Conservation (phyloP, 2,113 vertebrate species). For the Melanerpes aurifrons region DNA sequence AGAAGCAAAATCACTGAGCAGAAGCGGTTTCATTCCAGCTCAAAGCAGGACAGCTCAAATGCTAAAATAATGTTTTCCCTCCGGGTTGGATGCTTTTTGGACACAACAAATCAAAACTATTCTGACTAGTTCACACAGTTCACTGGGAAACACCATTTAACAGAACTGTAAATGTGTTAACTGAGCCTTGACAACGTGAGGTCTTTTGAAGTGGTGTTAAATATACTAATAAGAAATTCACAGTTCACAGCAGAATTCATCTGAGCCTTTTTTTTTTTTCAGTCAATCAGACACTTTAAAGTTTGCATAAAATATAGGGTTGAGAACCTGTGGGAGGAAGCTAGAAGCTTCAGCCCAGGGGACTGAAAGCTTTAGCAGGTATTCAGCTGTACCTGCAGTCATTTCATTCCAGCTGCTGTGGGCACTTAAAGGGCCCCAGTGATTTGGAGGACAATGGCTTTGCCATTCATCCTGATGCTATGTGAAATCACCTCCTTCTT, state of each 20-base stretch:
- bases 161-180: neutral
- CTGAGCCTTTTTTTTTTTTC: neutral
- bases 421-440: neutral
- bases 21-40: neutral
- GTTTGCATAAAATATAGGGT: neutral
- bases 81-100: neutral
- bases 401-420: neutral
- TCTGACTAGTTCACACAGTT: neutral
- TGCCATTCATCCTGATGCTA: rapidly evolving
- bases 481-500: rapidly evolving
- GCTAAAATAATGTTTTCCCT: neutral
- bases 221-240: neutral
- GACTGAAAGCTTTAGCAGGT: neutral
- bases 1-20: neutral
- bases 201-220: neutral
- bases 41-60: neutral
- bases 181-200: neutral
- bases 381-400: neutral
- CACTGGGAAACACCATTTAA: neutral
- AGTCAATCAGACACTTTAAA: neutral
- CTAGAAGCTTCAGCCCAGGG: neutral
- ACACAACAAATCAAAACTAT: neutral
- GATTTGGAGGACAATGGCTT: neutral
- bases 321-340: neutral
- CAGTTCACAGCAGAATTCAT: neutral